Percentiles rank a stretch among this genome's conserved stretches.
Evolutionary conservation across 2,888 invertebrate genomes (phyloP).

Genomic region (Scaptomyza parva): DNA sequence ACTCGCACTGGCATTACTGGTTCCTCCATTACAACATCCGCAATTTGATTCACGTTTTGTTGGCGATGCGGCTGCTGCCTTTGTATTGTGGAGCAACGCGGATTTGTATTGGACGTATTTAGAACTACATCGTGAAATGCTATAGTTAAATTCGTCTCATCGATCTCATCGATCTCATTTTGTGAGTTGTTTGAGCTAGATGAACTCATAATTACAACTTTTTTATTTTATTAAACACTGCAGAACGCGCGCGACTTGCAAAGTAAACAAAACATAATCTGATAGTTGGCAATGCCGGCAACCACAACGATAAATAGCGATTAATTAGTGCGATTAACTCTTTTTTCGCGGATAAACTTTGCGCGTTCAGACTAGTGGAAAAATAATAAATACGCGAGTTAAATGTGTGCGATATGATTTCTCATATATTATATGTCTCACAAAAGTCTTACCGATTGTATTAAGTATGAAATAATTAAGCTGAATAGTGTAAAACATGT

Average conservation of each 20-base stretch:
- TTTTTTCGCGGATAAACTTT: background rate
- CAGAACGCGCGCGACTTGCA: background rate
- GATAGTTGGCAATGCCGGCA: background rate
- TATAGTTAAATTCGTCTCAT: conserved; percentile 2
- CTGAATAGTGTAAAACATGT: background rate
- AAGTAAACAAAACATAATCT: background rate
- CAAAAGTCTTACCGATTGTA: background rate
- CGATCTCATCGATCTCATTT: background rate
- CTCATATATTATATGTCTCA: background rate
- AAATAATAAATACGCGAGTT: background rate
- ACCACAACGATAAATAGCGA: background rate
- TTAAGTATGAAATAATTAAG: background rate
- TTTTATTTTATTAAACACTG: background rate
- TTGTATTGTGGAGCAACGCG: conserved; percentile 4
- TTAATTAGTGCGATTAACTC: background rate
- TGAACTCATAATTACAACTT: conserved; percentile 3
- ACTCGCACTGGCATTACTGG: background rate
- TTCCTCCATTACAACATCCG: background rate
- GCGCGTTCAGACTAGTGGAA: background rate
- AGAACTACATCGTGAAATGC: background rate
- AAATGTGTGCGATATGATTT: background rate
- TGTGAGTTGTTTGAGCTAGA: background rate
- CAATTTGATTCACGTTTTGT: background rate
- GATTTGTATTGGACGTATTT: no score
- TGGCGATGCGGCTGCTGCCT: background rate